Base-by-base conservation (phyloP, 2,797 vertebrate species). In the Podarcis siculus region DNA sequence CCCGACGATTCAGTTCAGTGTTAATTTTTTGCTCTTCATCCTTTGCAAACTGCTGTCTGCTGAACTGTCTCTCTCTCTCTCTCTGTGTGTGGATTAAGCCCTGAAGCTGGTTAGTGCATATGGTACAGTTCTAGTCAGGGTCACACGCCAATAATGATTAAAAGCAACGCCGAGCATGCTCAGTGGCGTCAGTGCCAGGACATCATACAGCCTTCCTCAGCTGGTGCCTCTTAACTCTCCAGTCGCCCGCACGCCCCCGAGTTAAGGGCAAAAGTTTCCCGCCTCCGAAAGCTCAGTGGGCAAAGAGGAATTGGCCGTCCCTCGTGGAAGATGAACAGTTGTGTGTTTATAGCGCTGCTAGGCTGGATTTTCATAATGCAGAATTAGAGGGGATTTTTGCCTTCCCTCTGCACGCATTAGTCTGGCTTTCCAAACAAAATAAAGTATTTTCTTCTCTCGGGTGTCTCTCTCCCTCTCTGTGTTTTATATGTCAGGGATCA, bases 321-420 rank as follows among this genome's bases (percentile, higher is more conserved):
- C 85, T 82, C 82, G 83, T 87, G 89, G 88, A 87, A 82, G 87
- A 30, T 2, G 0, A 85, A 55, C 67, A 78, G 9, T 76, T 90
- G 88, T 19, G 42, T 42, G 88, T 87, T 72, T 55, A 55, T 55
- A 55, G 49, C 3, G 61, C 85, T 76, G 78, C 92, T 93, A 92
- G 91, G 90, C 83, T 83, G 90, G 89, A 92, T 94, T 93, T 85
- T 94, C 79, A 90, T 89, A 89, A 75, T 39, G 79, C 86, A 90
- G 82, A 94, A 87, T 95, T 91, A 94, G 86, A 85, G 89, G 89
- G 85, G 85, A 91, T 93, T 94, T 87, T 89, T 8, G 13, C 4
- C 66, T 15, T 6, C 78, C 61, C 86, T 87, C 58, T 84, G 73
- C 85, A 78, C 25, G 81, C 69, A 81, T 95, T 91, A 91, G 69